These are phyloP conservation scores for Neodiprion fabricii DNA, from an alignment of 1,140 invertebrate genomes.

Conservation along the genomic window DNA sequence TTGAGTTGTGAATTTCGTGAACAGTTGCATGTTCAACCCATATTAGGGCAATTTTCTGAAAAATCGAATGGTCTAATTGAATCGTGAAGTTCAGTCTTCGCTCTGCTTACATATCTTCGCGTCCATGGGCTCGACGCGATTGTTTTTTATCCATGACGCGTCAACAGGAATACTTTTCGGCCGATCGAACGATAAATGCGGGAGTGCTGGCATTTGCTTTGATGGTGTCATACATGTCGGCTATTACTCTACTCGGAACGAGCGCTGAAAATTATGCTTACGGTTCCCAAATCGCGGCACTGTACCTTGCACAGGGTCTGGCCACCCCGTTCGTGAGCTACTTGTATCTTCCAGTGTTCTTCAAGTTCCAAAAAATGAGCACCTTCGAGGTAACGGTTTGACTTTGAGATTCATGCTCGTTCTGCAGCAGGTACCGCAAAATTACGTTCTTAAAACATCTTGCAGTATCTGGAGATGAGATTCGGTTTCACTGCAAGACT, in stretches of 20 bases:
- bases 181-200: slow-evolving; percentile 75
- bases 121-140: no score
- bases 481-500: slow-evolving; percentile 73
- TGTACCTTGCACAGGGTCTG: slow-evolving; percentile 78
- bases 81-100: no score
- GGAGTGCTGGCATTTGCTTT: slow-evolving; percentile 80
- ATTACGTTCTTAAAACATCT: slow-evolving; percentile 6
- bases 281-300: slow-evolving; percentile 79
- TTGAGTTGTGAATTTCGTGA: no score
- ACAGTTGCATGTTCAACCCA: no score
- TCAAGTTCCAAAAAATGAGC: slow-evolving; percentile 78
- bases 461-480: slow-evolving; percentile 76
- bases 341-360: slow-evolving; percentile 86
- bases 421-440: background rate
- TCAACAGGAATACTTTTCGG: slow-evolving; percentile 78
- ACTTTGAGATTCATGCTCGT: no score
- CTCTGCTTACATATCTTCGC: no score
- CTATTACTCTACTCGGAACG: slow-evolving; percentile 85
- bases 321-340: slow-evolving; percentile 77
- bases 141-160: slow-evolving; percentile 18
- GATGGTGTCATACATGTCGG: slow-evolving; percentile 91
- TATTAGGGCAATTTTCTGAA: no score
- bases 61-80: no score
- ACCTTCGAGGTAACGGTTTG: slow-evolving; percentile 73
- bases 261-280: slow-evolving; percentile 80